These are phyloP conservation scores for Nothocercus nigrocapillus DNA, from an alignment of 2,113 vertebrate species.

Conservation along the genomic window DNA sequence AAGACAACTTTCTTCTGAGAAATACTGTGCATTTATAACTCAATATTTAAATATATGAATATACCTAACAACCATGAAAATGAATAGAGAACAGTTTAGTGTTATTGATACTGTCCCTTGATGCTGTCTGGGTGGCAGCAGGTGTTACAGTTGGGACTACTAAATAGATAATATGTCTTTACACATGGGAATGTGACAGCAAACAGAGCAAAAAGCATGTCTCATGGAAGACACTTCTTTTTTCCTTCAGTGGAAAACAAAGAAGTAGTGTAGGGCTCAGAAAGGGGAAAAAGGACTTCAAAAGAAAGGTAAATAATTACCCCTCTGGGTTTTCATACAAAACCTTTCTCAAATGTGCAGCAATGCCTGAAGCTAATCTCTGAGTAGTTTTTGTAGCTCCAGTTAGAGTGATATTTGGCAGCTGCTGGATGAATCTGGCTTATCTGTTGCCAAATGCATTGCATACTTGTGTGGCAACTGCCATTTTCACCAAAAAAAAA, in stretches of 20 bases:
- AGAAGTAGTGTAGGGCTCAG: not conserved
- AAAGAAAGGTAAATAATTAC: conserved; percentile 50
- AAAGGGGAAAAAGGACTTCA: not conserved
- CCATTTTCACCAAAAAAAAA: conserved; percentile 62
- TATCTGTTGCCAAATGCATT: conserved; percentile 47
- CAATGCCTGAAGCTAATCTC: conserved; percentile 36
- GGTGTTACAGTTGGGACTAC: conserved; percentile 12
- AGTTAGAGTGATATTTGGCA: conserved; percentile 28
- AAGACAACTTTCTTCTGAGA: not conserved
- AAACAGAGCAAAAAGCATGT: conserved; percentile 37
- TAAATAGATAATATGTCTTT: conserved; percentile 36
- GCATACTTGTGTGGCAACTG: conserved; percentile 43
- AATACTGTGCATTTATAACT: conserved; percentile 12
- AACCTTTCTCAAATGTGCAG: conserved; percentile 12
- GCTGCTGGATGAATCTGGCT: conserved; percentile 40
- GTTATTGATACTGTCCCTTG: not conserved
- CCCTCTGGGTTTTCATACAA: conserved; percentile 27
- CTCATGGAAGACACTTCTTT: conserved; percentile 19
- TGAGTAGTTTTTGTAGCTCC: conserved; percentile 28
- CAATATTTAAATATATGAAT: conserved; percentile 18
- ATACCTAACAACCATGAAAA: not conserved
- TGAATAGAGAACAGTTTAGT: not conserved
- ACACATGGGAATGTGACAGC: not conserved
- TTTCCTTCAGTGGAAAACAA: not conserved
- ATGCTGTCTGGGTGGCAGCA: conserved; percentile 6